Percentiles rank a stretch among this genome's conserved stretches.
Conservation (phyloP, 2,113 vertebrate species). For the Nibea albiflora region DNA sequence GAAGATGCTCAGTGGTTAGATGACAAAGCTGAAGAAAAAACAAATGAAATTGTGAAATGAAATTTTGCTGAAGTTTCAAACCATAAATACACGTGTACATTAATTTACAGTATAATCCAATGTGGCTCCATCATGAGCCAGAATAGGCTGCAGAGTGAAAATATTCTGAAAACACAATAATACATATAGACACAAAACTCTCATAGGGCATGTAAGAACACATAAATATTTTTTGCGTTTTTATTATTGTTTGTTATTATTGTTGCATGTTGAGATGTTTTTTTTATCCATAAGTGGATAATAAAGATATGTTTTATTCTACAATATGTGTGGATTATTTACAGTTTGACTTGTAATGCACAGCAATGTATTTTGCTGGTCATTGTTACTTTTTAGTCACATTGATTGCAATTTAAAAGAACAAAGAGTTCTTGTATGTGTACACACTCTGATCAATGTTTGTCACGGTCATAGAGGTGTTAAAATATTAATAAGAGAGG, state of each 20-base stretch:
- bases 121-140: background rate
- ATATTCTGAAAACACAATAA: background rate
- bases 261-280: background rate
- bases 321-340: background rate
- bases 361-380: background rate
- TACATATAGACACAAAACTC: background rate
- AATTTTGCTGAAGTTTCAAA: background rate
- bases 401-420: background rate
- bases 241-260: too few relatives aligned
- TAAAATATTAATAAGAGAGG: too few relatives aligned
- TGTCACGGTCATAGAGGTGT: too few relatives aligned
- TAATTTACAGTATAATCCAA: background rate
- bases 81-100: background rate
- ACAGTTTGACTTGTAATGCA: background rate
- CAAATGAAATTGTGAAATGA: background rate
- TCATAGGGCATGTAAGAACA: background rate
- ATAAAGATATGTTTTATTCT: background rate
- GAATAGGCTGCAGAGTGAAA: background rate
- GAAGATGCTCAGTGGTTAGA: conserved; percentile 72
- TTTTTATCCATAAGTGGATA: background rate
- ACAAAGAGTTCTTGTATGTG: background rate
- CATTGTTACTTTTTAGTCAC: background rate
- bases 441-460: background rate
- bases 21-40: conserved; percentile 9
- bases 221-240: too few relatives aligned